Base-by-base conservation (phyloP, 37 sponge, comb jelly and placozoan species). In the Dysidea cf. avara region DNA sequence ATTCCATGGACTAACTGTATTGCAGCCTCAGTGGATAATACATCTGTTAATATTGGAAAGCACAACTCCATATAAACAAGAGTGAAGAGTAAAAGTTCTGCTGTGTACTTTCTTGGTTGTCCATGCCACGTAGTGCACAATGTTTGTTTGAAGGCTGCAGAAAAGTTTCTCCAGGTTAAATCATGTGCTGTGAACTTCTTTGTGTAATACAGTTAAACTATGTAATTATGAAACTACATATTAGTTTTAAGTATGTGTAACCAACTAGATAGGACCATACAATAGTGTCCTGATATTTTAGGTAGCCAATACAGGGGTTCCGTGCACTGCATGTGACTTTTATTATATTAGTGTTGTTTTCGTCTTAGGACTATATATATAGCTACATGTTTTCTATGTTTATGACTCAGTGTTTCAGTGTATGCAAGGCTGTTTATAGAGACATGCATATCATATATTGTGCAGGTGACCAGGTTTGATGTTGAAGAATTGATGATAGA, bases 31-130 rank as follows among this genome's bases (percentile, higher is more conserved):
- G 79, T 87, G 16, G 88, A 87, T 30, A 87, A 87, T 74, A 77
- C 82, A 30, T 77, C 74, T n/a, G 87, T 87, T 13, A 80, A 87
- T 34, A 7, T 83, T 35, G 89, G 81, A 21, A 74, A 46, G 17
- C 53, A 53, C 16, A 71, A 87, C 24, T 82, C 79, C 24, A 71
- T 82, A 13, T 47, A 28, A 43, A 59, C 83, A 16, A 40, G 62
- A 60, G 83, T 75, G 28, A 58, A 58, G 22, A 53, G 74, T 35
- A 29, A 76, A 37, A 66, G 74, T 53, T 36, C 66, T 39, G 31
- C 66, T 18, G 48, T 38, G 38, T 81, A 73, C 55, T 72, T 72
- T 53, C 72, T 65, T 66, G 81, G 81, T 14, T 71, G 81, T 34
- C 81, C 75, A 33, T 82, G 83, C 37, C 83, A 74, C 39, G 74